Evolutionary conservation across 2,113 vertebrate genomes (phyloP).

Genomic region (Ondatra zibethicus): DNA sequence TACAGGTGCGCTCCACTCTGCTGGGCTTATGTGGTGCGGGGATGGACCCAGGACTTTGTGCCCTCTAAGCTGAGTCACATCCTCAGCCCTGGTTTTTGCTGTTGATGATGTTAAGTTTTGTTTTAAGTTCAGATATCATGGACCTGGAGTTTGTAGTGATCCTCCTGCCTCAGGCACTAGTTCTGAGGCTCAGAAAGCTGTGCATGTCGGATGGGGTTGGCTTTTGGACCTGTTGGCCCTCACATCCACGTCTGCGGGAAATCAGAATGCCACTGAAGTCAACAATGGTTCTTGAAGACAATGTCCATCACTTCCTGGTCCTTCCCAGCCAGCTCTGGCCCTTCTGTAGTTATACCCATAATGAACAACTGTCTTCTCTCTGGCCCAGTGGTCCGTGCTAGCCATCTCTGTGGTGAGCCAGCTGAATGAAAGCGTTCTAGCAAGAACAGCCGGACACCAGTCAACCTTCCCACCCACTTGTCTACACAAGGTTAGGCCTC

Average conservation of each 20-base stretch:
- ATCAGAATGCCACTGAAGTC: not conserved
- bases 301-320: not conserved
- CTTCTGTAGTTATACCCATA: not conserved
- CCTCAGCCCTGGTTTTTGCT: not conserved
- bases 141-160: not conserved
- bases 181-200: not conserved
- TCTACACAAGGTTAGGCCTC: not conserved
- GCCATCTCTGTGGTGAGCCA: not conserved
- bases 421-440: not conserved
- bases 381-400: conserved; percentile 29
- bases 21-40: not conserved
- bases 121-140: not conserved
- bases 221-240: not conserved
- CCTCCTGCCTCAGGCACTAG: not conserved
- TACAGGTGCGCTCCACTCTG: not conserved
- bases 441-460: not conserved
- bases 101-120: not conserved
- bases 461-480: not conserved
- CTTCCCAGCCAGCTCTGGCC: conserved; percentile 12
- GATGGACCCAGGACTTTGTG: not conserved
- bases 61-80: no score
- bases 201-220: not conserved
- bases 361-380: not conserved
- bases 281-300: not conserved
- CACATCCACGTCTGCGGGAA: not conserved